Evolutionary conservation across 1,140 invertebrate genomes (phyloP).

Genomic region (Tigriopus japonicus): DNA sequence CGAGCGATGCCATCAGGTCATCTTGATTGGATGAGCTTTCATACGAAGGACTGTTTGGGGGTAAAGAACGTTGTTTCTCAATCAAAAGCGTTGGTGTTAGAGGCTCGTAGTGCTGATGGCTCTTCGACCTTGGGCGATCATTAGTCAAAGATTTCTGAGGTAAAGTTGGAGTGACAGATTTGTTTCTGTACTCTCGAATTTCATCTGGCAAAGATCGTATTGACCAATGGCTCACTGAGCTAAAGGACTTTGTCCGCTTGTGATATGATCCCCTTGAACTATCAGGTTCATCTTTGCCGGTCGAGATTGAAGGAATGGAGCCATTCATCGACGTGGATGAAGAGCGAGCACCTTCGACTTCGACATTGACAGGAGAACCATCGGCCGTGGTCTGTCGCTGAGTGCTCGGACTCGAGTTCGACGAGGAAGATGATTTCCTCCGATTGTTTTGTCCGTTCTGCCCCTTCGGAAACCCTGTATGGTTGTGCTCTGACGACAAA

Average conservation of each 20-base stretch:
- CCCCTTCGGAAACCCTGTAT: too few relatives aligned
- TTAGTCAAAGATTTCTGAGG: too few relatives aligned
- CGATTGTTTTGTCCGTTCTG: too few relatives aligned
- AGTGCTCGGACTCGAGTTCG: not conserved
- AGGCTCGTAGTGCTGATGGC: too few relatives aligned
- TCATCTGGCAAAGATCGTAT: not conserved
- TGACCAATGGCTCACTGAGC: not conserved
- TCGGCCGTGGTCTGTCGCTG: not conserved
- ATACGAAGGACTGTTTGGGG: not conserved
- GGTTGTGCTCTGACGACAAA: too few relatives aligned
- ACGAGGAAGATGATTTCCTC: not conserved
- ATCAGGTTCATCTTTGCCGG: not conserved
- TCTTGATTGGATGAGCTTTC: not conserved
- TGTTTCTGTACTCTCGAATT: not conserved
- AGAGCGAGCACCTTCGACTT: not conserved
- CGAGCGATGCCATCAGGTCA: constrained; percentile 2
- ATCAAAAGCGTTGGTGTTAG: too few relatives aligned
- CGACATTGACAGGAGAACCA: not conserved
- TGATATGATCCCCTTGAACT: not conserved
- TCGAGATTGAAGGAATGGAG: not conserved
- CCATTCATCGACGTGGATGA: not conserved
- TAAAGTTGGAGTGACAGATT: too few relatives aligned
- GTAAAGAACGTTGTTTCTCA: too few relatives aligned
- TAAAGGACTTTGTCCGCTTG: not conserved
- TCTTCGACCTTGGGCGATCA: too few relatives aligned